Percentiles rank a stretch among this genome's conserved stretches.
phyloP scores from a whole-genome alignment of 2,113 vertebrate species.

The Oryctolagus cuniculus region DNA sequence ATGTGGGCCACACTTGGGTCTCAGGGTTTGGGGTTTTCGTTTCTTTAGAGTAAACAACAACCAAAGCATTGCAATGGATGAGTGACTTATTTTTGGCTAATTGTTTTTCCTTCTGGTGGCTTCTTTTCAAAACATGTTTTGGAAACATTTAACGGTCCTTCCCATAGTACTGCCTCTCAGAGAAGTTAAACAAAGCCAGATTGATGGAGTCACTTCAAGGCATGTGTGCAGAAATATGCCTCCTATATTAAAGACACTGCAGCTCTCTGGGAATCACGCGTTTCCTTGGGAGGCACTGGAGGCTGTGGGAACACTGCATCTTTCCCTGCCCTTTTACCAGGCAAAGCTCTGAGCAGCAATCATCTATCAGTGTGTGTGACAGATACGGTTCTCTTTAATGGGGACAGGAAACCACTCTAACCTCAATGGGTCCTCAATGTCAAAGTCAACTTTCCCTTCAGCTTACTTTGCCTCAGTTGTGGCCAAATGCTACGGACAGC shows the following conservation, averaged over 20 bases:
- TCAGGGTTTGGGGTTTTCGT: conserved; percentile 58
- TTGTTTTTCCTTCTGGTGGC: conserved; percentile 67
- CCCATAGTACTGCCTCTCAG: conserved; percentile 70
- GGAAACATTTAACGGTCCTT: conserved; percentile 76
- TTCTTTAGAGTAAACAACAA: conserved; percentile 59
- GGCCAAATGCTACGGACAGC: conserved; percentile 46
- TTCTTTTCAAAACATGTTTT: conserved; percentile 78
- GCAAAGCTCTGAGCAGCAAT: conserved; percentile 65
- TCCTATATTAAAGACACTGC: conserved; percentile 65
- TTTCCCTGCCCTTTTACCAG: conserved; percentile 53
- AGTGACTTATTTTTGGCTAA: conserved; percentile 70
- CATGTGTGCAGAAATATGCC: conserved; percentile 57
- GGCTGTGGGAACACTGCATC: conserved; percentile 71
- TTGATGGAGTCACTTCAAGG: conserved; percentile 71
- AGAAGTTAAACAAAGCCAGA: conserved; percentile 78
- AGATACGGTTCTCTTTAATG: conserved; percentile 75
- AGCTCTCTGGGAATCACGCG: conserved; percentile 70
- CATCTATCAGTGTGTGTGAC: conserved; percentile 73
- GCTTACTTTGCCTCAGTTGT: conserved; percentile 62
- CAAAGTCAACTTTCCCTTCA: conserved; percentile 78
- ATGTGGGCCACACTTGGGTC: conserved; percentile 46
- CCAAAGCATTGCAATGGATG: not conserved
- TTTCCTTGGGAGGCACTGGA: conserved; percentile 60
- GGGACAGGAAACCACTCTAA: conserved; percentile 84
- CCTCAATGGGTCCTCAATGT: conserved; percentile 79